These are phyloP conservation scores for Lepus europaeus DNA, from an alignment of 2,113 vertebrate genomes.

Conservation along the genomic window DNA sequence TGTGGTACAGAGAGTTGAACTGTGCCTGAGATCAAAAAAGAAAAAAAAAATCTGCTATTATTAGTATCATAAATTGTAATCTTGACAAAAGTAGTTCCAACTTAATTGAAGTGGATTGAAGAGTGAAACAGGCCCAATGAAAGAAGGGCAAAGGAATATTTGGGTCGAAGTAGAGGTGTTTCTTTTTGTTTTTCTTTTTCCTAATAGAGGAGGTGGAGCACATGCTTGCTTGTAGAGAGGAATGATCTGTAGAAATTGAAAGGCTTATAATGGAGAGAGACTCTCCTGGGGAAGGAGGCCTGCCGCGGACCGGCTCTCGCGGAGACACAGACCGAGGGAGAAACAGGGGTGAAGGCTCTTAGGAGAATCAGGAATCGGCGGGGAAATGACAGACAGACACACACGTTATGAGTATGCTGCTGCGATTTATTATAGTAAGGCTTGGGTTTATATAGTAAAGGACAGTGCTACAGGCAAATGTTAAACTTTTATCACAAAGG, in stretches of 20 bases:
- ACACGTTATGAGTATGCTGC: too few species aligned
- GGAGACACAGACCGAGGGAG: too few species aligned
- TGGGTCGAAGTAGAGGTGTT: not conserved
- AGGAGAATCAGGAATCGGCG: too few species aligned
- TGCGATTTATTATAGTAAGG: too few species aligned
- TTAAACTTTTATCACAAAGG: too few species aligned
- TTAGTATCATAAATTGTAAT: not conserved
- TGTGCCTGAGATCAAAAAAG: too few species aligned
- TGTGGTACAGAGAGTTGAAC: not conserved
- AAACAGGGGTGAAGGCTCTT: too few species aligned
- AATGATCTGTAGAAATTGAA: not conserved
- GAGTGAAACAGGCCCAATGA: not conserved
- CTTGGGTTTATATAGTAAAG: too few species aligned
- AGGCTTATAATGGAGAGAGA: not conserved
- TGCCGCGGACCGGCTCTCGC: too few species aligned
- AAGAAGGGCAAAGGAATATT: not conserved
- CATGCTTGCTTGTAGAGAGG: not conserved
- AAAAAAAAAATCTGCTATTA: not conserved
- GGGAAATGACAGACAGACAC: too few species aligned
- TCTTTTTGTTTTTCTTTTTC: not conserved
- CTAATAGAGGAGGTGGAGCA: not conserved
- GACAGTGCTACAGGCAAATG: too few species aligned
- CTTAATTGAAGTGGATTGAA: not conserved
- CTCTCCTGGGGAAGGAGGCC: not conserved
- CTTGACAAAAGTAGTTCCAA: not conserved